phyloP scores from a whole-genome alignment of 35 echinoderm and acorn worm genomes.

The Apostichopus parvimensis region DNA sequence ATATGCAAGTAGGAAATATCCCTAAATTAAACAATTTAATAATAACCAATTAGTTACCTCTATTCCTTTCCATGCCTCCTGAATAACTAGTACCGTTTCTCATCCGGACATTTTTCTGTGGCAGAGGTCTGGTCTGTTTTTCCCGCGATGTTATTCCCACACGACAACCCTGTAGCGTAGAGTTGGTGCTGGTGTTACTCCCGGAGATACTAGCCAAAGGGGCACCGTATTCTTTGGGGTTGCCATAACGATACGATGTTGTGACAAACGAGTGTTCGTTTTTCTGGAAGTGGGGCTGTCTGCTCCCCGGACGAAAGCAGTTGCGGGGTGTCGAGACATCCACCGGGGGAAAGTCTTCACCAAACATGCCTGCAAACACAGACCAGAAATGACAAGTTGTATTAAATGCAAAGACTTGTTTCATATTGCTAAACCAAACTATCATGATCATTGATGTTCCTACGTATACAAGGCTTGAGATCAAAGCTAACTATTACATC shows the following conservation, averaged over 20 bases:
- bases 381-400: no score
- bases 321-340: conserved; percentile 4
- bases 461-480: no score
- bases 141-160: conserved; percentile 23
- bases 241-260: conserved; percentile 49
- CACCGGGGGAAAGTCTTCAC: conserved; percentile 48
- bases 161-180: conserved; percentile 36
- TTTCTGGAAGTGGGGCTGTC: conserved; percentile 44
- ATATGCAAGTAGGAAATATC: not conserved
- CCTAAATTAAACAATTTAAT: not conserved
- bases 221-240: conserved; percentile 43
- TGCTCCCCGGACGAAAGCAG: conserved; percentile 32
- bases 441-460: no score
- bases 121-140: conserved; percentile 12
- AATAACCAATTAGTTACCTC: not conserved
- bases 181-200: not conserved
- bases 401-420: no score
- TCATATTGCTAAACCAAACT: no score
- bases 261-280: conserved; percentile 40
- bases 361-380: conserved; percentile 35
- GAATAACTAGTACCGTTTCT: conserved; percentile 21
- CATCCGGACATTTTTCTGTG: not conserved
- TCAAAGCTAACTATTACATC: no score
- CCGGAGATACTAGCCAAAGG: conserved; percentile 40
- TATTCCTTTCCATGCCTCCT: not conserved